These are phyloP conservation scores for Prenolepis imparis DNA, from an alignment of 2,888 invertebrate genomes.

Conservation along the genomic window DNA sequence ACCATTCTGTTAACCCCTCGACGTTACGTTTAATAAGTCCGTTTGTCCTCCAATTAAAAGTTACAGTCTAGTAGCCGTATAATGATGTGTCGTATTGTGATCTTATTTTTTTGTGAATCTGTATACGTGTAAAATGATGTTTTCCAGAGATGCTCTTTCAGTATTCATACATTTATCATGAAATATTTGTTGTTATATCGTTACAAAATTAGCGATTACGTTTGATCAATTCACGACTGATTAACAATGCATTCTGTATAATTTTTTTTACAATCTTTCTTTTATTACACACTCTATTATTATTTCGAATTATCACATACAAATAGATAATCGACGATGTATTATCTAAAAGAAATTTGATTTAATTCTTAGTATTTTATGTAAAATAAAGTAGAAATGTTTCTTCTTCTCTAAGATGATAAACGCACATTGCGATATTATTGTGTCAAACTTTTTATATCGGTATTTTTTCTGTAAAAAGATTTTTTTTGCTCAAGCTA, in stretches of 20 bases:
- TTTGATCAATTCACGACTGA: not conserved
- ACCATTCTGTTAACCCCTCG: constrained; percentile 67
- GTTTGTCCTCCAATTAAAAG: constrained; percentile 80
- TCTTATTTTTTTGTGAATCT: not conserved
- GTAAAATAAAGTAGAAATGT: no score
- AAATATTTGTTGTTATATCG: not conserved
- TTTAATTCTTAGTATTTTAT: no score
- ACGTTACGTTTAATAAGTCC: constrained; percentile 80
- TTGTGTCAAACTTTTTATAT: not conserved
- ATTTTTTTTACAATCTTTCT: not conserved
- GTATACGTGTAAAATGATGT: not conserved
- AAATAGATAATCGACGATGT: not conserved
- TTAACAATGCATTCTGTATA: not conserved
- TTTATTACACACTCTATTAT: not conserved
- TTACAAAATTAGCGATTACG: not conserved
- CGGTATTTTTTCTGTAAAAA: not conserved
- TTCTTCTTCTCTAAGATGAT: no score
- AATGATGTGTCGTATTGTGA: not conserved
- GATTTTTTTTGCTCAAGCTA: not conserved
- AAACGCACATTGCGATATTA: not conserved
- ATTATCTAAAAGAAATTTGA: not conserved
- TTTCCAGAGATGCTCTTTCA: not conserved
- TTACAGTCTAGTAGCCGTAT: constrained; percentile 2
- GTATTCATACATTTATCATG: not conserved
- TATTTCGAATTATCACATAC: not conserved